Base-by-base conservation (phyloP, 1,140 invertebrate species). In the Drosophila prosaltans region DNA sequence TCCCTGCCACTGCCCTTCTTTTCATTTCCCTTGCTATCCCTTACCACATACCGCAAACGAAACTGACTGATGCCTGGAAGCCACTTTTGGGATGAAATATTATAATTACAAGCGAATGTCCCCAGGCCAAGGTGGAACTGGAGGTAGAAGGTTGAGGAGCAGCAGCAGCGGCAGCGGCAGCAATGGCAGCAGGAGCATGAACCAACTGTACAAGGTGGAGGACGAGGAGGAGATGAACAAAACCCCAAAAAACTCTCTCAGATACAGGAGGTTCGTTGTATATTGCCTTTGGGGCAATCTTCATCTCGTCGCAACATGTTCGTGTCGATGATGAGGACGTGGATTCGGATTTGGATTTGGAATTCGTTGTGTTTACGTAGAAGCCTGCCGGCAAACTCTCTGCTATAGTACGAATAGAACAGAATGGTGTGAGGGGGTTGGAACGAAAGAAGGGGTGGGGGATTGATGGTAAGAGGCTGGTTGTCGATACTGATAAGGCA, bases 41-140 rank as follows among this genome's bases (percentile, higher is more conserved):
- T 75, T 28, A 60, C 73, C 73, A 76, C 74, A 71, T 88, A 85
- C 79, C 83, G 82, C 82, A 85, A 85, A 85, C 83, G 83, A 86
- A 88, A 86, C 83, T 86, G 83, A 89, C 84, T 81, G 84, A 83
- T 88, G 84, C 80, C 91, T 90, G 74, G 69, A 71, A 89, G 91
- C 91, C 77, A 91, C 81, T 85, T 92, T 91, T 92, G 91, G 90
- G 79, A 92, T 92, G 91, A 92, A 92, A 92, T 92, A 92, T 92
- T 92, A 92, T 92, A 92, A 92, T 92, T 92, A 92, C 91, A 91
- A 92, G 90, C 90, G 86, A 91, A 89, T 90, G 79, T 82, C 84
- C 72, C 28, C 54, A 43, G 78, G 84, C 85, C 69, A 90, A 81
- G 85, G 81, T 90, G 84, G 78, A 84, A 81, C 74, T 16, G 74